phyloP scores from a whole-genome alignment of 2,113 vertebrate species.

The Neofelis nebulosa region DNA sequence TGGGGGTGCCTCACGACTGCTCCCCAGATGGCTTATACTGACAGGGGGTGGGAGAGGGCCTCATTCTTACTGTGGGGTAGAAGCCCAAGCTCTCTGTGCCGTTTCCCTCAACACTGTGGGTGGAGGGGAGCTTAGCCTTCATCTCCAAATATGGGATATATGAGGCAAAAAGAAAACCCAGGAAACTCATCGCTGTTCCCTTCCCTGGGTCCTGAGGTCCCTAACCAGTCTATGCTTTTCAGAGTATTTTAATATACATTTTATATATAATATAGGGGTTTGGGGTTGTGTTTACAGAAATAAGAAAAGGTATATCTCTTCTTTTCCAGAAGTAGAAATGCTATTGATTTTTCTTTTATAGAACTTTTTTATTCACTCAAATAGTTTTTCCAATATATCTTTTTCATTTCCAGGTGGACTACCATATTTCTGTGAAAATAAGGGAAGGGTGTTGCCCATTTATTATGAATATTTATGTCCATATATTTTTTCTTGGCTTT shows the following conservation, averaged over 20 bases:
- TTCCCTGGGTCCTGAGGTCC: not conserved
- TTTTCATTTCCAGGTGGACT: not conserved
- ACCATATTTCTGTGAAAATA: not conserved
- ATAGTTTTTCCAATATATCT: not conserved
- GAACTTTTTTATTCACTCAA: not conserved
- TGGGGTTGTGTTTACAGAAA: not conserved
- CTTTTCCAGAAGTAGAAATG: not conserved
- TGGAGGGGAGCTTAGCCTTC: not conserved
- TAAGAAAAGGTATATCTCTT: not conserved
- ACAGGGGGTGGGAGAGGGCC: not conserved
- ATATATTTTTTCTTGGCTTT: not conserved
- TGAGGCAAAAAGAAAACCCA: not conserved
- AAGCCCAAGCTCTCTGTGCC: too few species aligned
- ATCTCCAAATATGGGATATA: not conserved
- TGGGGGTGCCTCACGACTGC: not conserved
- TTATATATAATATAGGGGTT: not conserved
- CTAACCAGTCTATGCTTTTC: not conserved
- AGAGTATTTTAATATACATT: not conserved
- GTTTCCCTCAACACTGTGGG: too few species aligned
- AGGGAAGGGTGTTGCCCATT: not conserved
- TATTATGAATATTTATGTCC: not conserved
- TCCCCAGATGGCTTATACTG: not conserved
- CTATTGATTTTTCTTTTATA: not conserved
- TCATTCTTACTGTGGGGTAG: accelerated
- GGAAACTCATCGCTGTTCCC: not conserved